Base-by-base conservation (phyloP, 2,797 vertebrate species). In the Sebastes aleutianus region DNA sequence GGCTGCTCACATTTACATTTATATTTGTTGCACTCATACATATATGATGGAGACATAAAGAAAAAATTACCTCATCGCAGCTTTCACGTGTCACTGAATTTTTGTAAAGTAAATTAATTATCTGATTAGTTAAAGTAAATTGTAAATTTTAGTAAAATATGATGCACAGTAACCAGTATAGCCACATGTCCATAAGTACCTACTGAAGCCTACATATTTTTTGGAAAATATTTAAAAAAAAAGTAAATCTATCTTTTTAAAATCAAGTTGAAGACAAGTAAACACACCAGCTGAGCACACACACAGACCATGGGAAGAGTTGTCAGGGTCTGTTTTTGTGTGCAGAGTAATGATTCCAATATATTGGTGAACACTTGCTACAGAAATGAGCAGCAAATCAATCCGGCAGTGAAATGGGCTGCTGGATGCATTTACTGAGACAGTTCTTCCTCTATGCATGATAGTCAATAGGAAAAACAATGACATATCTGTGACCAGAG, bases 341-440 rank as follows among this genome's bases (percentile, higher is more conserved):
- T 16, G 4, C 62, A 73, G 63, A 75, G 20, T 66, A 83, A 86
- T 77, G 72, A 82, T 73, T 62, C 47, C 68, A 63, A 68, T 73
- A 73, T 32, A 74, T 66, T 14, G 65, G 27, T 26, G 54, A 56
- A 76, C 54, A 70, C 73, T 32, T 36, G 63, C 24, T 14, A 32
- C 8, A 4, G 69, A 65, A 70, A 83, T 61, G 32, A 76, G 76
- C 76, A 66, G 43, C 59, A 83, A 83, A 74, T 83, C 84, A 80
- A 77, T 74, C 39, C 24, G 53, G 67, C 79, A 70, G 59, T 62
- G 80, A 70, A 78, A 84, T 75, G 32, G 50, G 57, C 54, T 67
- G 59, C 39, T 34, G 56, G 70, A 68, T 77, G 50, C 64, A 72
- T 76, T 84, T 68, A 84, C 54, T 47, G 43, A 70, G 26, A 5